Evolutionary conservation across 2,888 invertebrate genomes (phyloP).

Genomic region (Melinaea menophilus): DNA sequence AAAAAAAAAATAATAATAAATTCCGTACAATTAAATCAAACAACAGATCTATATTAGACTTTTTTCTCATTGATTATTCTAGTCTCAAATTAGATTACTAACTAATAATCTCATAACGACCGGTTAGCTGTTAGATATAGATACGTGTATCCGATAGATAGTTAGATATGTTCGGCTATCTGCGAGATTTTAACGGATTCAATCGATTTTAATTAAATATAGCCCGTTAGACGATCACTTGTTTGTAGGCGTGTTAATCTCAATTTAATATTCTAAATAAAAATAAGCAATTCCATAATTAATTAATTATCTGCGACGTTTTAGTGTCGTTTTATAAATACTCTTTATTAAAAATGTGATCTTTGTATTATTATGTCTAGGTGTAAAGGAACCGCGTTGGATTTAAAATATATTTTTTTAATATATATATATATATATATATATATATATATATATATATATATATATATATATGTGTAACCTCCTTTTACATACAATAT

Average conservation of each 20-base stretch:
- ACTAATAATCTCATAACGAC: not conserved
- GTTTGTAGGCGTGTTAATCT: constrained; percentile 40
- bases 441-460: not conserved
- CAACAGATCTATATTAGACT: no score
- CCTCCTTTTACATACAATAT: not conserved
- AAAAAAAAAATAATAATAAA: no score
- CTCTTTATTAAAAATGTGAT: constrained; percentile 62
- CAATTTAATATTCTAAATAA: constrained; percentile 61
- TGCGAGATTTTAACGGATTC: constrained; percentile 10
- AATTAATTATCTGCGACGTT: constrained; percentile 36
- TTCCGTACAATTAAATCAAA: not conserved
- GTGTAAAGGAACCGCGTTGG: constrained; percentile 51
- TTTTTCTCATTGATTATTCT: not conserved
- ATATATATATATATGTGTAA: not conserved
- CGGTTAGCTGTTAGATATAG: constrained; percentile 13
- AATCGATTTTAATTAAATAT: constrained; percentile 1
- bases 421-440: not conserved
- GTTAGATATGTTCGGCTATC: constrained; percentile 2
- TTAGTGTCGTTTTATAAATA: constrained; percentile 36
- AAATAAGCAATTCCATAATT: constrained; percentile 57
- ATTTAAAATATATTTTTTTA: constrained; percentile 7
- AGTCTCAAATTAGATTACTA: not conserved
- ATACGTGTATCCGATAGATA: constrained; percentile 16
- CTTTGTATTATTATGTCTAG: constrained; percentile 55
- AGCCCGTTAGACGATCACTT: constrained; percentile 30